Evolutionary conservation across 2,888 invertebrate genomes (phyloP).

Genomic region (Helleia helle): DNA sequence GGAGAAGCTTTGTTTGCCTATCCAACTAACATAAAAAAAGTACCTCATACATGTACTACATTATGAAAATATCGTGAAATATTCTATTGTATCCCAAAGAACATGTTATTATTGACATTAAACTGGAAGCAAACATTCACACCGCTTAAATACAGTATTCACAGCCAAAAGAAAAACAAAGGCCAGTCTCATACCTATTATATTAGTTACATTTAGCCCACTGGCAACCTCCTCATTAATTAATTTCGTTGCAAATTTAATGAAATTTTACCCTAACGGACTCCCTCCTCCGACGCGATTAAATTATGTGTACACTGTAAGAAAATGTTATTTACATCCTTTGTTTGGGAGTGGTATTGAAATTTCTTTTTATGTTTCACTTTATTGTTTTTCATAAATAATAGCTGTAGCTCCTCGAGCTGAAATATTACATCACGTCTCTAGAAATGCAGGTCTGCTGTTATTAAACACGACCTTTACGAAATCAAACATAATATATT

Average conservation of each 20-base stretch:
- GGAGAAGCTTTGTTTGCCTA: too few relatives aligned
- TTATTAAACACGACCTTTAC: too few relatives aligned
- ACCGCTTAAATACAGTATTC: neutral
- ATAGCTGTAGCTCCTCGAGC: too few relatives aligned
- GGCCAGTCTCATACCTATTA: conserved; percentile 26
- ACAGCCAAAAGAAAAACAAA: conserved; percentile 3
- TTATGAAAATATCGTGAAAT: too few relatives aligned
- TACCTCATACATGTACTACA: too few relatives aligned
- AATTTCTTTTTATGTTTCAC: too few relatives aligned
- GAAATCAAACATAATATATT: too few relatives aligned
- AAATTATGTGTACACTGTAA: conserved; percentile 33
- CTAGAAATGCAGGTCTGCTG: too few relatives aligned
- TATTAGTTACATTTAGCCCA: conserved; percentile 28
- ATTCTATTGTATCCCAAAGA: too few relatives aligned
- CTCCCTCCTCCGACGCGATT: conserved; percentile 31
- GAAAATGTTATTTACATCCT: neutral
- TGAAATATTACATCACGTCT: too few relatives aligned
- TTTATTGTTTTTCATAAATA: too few relatives aligned
- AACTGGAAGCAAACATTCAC: neutral
- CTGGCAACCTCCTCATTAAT: conserved; percentile 39
- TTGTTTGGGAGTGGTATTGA: conserved; percentile 6
- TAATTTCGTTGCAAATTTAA: conserved; percentile 49
- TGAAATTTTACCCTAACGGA: conserved; percentile 37
- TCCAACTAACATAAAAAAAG: too few relatives aligned
- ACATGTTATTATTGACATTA: neutral